Evolutionary conservation across 2,888 invertebrate species (phyloP), one percentile per base, ranked within the genome.

Genomic region (Pristionchus maxplancki): DNA sequence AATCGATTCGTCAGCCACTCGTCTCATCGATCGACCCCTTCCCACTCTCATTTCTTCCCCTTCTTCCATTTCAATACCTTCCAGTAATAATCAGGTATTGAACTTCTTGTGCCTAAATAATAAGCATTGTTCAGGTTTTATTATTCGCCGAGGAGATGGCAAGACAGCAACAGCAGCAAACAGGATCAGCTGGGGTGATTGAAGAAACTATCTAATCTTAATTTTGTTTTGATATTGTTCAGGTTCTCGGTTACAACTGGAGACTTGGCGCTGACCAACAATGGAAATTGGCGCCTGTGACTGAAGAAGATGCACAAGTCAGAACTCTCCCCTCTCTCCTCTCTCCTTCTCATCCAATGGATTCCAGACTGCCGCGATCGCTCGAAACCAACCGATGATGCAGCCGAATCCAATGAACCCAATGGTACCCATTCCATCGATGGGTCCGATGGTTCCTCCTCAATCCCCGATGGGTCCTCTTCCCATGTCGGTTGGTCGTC

Each of bases 201-300:
- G n/a, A 24, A 31, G 0, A 13, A 74, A 11, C 6, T 6, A 71
- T 37, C 40, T 2, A 74, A 40, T 37, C 24, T 2, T 34, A 1
- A 62, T 6, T n/a, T 28, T 24, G n/a, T 28, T 24, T 6, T 24
- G 20, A 1, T n/a, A 1, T 6, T 78, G 1, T 58, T 34, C 28
- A 64, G 86, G 78, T 74, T 0, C 44, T 87, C 20, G 87, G 87
- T 1, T 87, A 87, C 53, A 74, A 71, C 15, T 87, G 87, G 87
- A 31, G 78, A 58, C 34, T 87, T 2, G 87, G 87, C 6, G 87
- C 87, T 11, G 87, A 87, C 67, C 87, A 87, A n/a, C 87, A 87
- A 34, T 87, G 87, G 87, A 87, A 78, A 53, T 53, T 87, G 20
- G 87, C 58, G 0, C 87, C 87, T 20, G 78, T 87, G 24, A 78